Evolutionary conservation across 2,888 invertebrate species (phyloP).

Genomic region (Gortyna flavago): DNA sequence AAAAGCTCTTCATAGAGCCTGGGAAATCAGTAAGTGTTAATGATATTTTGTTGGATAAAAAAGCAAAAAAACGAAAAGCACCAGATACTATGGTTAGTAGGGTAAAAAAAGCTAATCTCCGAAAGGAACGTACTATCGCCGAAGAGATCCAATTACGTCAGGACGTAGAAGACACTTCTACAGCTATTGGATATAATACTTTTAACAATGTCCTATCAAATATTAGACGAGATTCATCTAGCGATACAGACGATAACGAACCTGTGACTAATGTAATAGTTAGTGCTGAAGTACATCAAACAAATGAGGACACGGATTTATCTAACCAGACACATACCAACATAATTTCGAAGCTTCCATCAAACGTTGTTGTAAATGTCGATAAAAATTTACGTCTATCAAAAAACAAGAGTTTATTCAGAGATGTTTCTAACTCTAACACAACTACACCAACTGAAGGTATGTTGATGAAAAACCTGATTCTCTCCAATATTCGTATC

Average conservation of each 20-base stretch:
- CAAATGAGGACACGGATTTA: too few species aligned
- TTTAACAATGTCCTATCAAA: neutral
- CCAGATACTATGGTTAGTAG: neutral
- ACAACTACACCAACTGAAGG: too few species aligned
- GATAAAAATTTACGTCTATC: too few species aligned
- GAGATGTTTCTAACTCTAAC: too few species aligned
- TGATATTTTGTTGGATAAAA: slow-evolving; percentile 1
- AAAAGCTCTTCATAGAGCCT: neutral
- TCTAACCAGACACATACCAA: too few species aligned
- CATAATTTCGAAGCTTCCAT: too few species aligned
- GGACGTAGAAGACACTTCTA: neutral
- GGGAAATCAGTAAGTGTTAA: slow-evolving; percentile 12
- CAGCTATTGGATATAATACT: slow-evolving; percentile 1
- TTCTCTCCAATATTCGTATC: too few species aligned
- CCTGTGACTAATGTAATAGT: too few species aligned
- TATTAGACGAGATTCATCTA: neutral
- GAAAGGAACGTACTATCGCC: neutral
- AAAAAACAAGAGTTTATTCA: too few species aligned
- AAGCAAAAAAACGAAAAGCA: slow-evolving; percentile 1
- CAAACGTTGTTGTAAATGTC: too few species aligned
- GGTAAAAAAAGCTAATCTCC: neutral
- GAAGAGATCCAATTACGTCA: slow-evolving; percentile 1
- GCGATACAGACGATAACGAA: neutral
- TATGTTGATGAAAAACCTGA: too few species aligned
- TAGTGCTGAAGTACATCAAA: too few species aligned